A percentile compares a stretch with the other conserved stretches of the same genome.
Conservation (phyloP, 2,888 invertebrate genomes). For the Tinea semifulvella region DNA sequence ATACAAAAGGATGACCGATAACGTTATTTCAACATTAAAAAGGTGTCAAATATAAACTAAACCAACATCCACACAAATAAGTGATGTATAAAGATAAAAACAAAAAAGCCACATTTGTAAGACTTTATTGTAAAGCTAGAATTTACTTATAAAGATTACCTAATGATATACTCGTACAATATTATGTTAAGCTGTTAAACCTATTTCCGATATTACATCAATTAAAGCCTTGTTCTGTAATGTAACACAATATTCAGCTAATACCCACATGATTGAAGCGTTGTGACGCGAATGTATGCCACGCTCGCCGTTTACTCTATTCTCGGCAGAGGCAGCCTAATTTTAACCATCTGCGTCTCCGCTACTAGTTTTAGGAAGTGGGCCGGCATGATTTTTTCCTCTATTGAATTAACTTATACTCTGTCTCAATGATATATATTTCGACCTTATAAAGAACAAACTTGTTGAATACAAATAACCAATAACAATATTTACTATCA, state of each 20-base stretch:
- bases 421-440: no score
- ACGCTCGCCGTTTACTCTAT: slow-evolving; percentile 57
- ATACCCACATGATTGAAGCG: slow-evolving; percentile 14
- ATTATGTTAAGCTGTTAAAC: background rate
- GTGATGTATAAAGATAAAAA: slow-evolving; percentile 2
- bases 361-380: slow-evolving; percentile 63
- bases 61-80: slow-evolving; percentile 10
- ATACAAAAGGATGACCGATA: slow-evolving; percentile 64
- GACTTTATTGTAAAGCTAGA: background rate
- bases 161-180: background rate
- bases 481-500: background rate
- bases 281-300: slow-evolving; percentile 23
- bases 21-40: slow-evolving; percentile 33
- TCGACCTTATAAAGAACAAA: no score
- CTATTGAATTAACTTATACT: no score
- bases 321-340: slow-evolving; percentile 53
- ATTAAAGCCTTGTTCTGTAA: slow-evolving; percentile 6
- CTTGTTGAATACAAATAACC: no score
- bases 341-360: slow-evolving; percentile 64
- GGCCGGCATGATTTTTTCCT: slow-evolving; percentile 42
- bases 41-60: slow-evolving; percentile 10
- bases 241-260: slow-evolving; percentile 57
- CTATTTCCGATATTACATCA: slow-evolving; percentile 4
- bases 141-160: no score
- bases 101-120: slow-evolving; percentile 4